These are phyloP conservation scores for Sisyra nigra DNA, from an alignment of 2,888 invertebrate genomes.

Conservation along the genomic window DNA sequence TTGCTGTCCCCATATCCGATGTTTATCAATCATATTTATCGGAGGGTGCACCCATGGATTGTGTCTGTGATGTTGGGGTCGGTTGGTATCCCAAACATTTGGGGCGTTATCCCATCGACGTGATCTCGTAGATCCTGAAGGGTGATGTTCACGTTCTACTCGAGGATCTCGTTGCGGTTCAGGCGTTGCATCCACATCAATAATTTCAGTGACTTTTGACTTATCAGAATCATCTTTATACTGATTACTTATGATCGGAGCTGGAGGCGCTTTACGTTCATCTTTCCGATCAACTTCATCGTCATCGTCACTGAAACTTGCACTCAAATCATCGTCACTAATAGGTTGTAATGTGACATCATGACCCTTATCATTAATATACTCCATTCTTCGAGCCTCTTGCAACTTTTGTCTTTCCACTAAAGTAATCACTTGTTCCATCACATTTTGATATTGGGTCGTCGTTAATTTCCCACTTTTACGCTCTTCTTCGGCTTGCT, in stretches of 20 bases:
- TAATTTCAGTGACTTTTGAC: too few species aligned
- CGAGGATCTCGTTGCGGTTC: too few species aligned
- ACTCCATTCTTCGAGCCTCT: slow-evolving; percentile 58
- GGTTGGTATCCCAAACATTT: slow-evolving; percentile 1
- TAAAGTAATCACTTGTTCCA: slow-evolving; percentile 62
- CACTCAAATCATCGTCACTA: slow-evolving; percentile 26
- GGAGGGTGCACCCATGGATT: slow-evolving; percentile 13
- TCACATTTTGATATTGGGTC: slow-evolving; percentile 55
- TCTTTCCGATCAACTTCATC: slow-evolving; percentile 17
- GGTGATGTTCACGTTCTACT: not conserved
- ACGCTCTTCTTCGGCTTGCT: slow-evolving; percentile 66
- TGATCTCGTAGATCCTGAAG: too few species aligned
- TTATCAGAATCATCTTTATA: slow-evolving; percentile 10
- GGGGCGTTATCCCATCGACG: too few species aligned
- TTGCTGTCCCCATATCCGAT: slow-evolving; percentile 24
- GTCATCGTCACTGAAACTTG: slow-evolving; percentile 17
- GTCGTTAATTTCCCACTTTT: slow-evolving; percentile 57
- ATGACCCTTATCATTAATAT: slow-evolving; percentile 35
- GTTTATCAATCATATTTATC: slow-evolving; percentile 25
- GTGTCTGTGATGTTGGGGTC: not conserved
- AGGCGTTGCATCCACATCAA: too few species aligned
- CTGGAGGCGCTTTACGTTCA: slow-evolving; percentile 29
- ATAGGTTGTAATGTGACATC: slow-evolving; percentile 22
- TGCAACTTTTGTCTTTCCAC: slow-evolving; percentile 61
- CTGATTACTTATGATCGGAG: slow-evolving; percentile 24